phyloP scores from a whole-genome alignment of 2,797 vertebrate genomes.

The Phalanger gymnotis region DNA sequence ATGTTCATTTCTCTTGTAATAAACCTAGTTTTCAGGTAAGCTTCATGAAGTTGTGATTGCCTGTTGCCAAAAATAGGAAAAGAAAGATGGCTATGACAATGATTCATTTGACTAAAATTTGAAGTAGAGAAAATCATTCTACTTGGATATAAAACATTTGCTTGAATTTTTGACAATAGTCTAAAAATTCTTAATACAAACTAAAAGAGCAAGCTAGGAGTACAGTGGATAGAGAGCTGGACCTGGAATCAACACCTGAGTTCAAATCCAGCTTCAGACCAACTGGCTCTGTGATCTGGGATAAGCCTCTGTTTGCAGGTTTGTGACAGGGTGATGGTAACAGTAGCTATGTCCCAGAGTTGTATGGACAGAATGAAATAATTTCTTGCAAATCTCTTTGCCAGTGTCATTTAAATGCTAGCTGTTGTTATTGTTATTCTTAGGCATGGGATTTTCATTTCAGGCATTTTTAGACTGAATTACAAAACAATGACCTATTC shows the following conservation, averaged over 20 bases:
- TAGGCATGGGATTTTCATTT: background rate
- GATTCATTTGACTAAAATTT: background rate
- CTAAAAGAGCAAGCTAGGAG: background rate
- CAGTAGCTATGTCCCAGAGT: background rate
- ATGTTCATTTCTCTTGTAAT: background rate
- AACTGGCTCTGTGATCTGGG: background rate
- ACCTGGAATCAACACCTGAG: background rate
- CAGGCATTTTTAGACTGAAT: background rate
- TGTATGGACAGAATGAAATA: background rate
- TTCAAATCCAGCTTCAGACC: background rate
- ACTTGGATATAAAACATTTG: background rate
- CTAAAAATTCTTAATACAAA: background rate
- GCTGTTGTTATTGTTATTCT: background rate
- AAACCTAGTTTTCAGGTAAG: background rate
- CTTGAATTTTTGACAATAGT: background rate
- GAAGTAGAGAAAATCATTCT: background rate
- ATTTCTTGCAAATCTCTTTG: background rate
- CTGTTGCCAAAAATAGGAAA: background rate
- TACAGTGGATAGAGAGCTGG: background rate
- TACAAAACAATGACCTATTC: background rate
- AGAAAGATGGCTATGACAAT: background rate
- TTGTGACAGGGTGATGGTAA: background rate
- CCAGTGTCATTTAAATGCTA: background rate
- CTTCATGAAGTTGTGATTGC: background rate
- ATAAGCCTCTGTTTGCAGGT: background rate